phyloP scores from a whole-genome alignment of 2,113 vertebrate genomes.

The Mesoclemmys tuberculata region DNA sequence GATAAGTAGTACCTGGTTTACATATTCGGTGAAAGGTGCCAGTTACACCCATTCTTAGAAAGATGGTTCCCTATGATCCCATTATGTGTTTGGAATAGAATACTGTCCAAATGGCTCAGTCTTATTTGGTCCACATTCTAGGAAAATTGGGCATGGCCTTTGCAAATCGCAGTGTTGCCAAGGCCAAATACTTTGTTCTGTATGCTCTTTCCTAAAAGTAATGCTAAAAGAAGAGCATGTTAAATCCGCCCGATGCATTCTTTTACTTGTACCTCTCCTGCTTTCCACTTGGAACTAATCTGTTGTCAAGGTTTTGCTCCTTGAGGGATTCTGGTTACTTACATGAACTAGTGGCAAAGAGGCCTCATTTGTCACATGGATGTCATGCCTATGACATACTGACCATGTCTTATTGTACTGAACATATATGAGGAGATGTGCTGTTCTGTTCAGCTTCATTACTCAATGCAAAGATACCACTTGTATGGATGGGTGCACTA shows the following conservation, averaged over 20 bases:
- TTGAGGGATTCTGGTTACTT: neutral
- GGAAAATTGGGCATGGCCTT: too few relatives aligned
- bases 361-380: neutral
- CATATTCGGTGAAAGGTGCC: neutral
- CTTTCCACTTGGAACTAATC: neutral
- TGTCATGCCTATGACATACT: neutral
- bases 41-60: too few relatives aligned
- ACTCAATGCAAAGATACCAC: neutral
- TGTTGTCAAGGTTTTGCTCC: neutral
- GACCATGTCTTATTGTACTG: accelerated
- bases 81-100: too few relatives aligned
- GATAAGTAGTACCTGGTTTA: neutral
- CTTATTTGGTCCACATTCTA: too few relatives aligned
- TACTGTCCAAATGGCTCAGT: too few relatives aligned
- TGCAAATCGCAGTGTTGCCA: too few relatives aligned
- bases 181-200: too few relatives aligned
- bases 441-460: accelerated
- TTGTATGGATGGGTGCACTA: neutral
- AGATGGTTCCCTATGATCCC: too few relatives aligned
- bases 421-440: neutral
- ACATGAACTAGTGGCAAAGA: accelerated
- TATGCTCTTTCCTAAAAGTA: neutral
- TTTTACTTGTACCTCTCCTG: neutral
- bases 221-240: neutral
- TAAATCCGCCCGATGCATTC: neutral